Evolutionary conservation across 2,888 invertebrate genomes (phyloP).

Genomic region (Trypoxylon attenuatum): DNA sequence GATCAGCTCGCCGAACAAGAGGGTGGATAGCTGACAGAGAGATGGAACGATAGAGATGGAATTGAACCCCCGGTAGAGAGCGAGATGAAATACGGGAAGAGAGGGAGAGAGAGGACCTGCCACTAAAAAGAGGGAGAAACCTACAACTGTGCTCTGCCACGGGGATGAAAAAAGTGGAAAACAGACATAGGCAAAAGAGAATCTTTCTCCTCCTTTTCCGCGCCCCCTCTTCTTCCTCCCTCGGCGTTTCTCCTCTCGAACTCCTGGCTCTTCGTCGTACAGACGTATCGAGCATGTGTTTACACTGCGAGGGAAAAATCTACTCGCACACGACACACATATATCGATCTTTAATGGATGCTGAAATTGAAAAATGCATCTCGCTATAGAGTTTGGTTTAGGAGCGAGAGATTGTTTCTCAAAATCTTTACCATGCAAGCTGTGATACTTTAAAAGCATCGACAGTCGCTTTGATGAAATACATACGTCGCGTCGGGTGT

Average conservation of each 20-base stretch:
- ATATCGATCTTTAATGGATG: conserved; percentile 49
- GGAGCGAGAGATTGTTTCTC: too few species aligned
- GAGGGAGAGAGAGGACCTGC: conserved; percentile 17
- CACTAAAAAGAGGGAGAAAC: conserved; percentile 30
- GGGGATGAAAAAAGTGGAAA: conserved; percentile 58
- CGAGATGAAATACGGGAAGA: conserved; percentile 20
- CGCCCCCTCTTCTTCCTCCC: not conserved
- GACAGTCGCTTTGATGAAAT: too few species aligned
- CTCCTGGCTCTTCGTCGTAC: conserved; percentile 31
- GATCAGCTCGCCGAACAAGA: not conserved
- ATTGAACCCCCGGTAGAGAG: conserved; percentile 6
- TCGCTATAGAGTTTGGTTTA: not conserved
- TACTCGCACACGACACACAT: conserved; percentile 28
- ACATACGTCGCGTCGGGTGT: too few species aligned
- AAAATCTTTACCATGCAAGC: too few species aligned
- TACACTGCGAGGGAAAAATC: conserved; percentile 42
- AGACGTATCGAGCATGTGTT: conserved; percentile 50
- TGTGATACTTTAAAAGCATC: too few species aligned
- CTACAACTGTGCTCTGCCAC: conserved; percentile 35
- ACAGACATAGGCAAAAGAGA: conserved; percentile 60
- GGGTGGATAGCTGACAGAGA: conserved; percentile 25
- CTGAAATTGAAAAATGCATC: conserved; percentile 43
- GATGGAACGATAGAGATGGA: conserved; percentile 30
- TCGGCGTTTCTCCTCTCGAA: conserved; percentile 8
- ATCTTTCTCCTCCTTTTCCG: conserved; percentile 40